Base-by-base conservation (phyloP, 2,113 vertebrate genomes). In the Pomatorhinus ruficollis region DNA sequence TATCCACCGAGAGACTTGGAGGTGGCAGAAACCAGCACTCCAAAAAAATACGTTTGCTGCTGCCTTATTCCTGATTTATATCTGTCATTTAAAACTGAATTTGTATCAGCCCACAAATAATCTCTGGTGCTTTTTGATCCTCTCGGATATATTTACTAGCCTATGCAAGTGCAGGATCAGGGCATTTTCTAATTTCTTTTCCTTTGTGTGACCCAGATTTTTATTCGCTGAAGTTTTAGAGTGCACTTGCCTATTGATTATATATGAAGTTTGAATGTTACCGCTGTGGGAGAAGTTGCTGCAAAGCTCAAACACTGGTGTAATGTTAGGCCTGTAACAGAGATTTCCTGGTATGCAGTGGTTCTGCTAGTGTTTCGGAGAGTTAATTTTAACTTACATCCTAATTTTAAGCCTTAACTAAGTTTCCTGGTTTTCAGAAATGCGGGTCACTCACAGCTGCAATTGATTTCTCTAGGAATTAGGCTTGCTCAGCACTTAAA, bases 401-500 rank as follows among this genome's bases (percentile, higher is more conserved):
- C 61, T 64, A 20, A 88, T 81, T 80, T 71, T 60, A 65, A 90
- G 63, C 40, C 56, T 44, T 89, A 76, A 82, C 56, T 57, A 68
- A 83, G 81, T 93, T 87, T 71, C 16, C 45, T 63, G 11, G 23
- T 52, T 83, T 88, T 95, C 79, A 92, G 79, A 90, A 92, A 77
- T 77, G 44, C 64, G 5, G 68, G 60, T 86, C 83, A 35, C 52
- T 94, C 44, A 23, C 75, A 75, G 90, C 88, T 83, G 82, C 68
- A 23, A 15, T 95, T 74, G 95, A 88, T 96, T 92, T 96, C 54
- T 80, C 15, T 83, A 70, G 68, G 83, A 88, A 83, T 95, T 95
- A 81, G 85, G 60, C 83, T 90, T 89, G 68, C 49, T 95, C 68
- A 88, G 93, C 86, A 35, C 69, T 86, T 75, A 82, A 92, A 40